phyloP scores from a whole-genome alignment of 2,888 invertebrate species.

The Itoplectis maculator region DNA sequence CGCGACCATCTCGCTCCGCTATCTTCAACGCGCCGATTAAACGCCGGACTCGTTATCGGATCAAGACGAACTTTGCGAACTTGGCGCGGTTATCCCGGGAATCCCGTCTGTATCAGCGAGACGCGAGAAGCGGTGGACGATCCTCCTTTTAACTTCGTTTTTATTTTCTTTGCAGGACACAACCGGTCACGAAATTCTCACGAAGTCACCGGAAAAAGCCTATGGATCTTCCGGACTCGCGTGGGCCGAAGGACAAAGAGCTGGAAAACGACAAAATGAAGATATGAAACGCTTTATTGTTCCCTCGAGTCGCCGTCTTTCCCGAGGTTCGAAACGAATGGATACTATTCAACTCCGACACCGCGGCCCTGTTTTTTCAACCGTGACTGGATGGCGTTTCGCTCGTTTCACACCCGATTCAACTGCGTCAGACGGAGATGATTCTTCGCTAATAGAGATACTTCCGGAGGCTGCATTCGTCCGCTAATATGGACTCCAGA shows the following conservation, averaged over 20 bases:
- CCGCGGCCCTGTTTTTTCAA: neutral
- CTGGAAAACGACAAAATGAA: neutral
- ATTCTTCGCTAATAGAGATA: neutral
- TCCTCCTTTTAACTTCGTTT: neutral
- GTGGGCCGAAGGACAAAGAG: neutral
- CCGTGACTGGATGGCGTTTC: neutral
- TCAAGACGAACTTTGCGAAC: slow-evolving; percentile 78
- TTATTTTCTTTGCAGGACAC: neutral
- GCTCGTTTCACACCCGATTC: neutral
- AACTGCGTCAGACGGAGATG: neutral
- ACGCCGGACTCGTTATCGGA: slow-evolving; percentile 75
- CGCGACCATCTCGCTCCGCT: neutral
- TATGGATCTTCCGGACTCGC: neutral
- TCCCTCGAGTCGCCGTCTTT: neutral
- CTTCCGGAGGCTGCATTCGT: neutral
- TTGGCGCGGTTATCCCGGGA: slow-evolving; percentile 62
- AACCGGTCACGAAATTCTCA: neutral
- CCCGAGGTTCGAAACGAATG: slow-evolving; percentile 1
- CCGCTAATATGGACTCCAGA: neutral
- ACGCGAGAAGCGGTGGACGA: neutral
- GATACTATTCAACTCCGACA: neutral
- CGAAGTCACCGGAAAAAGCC: neutral
- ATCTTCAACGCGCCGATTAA: slow-evolving; percentile 57
- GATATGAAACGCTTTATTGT: neutral
- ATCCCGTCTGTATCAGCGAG: slow-evolving; percentile 38